Conservation (phyloP, 2,888 invertebrate genomes). For the Dasypogon diadema region DNA sequence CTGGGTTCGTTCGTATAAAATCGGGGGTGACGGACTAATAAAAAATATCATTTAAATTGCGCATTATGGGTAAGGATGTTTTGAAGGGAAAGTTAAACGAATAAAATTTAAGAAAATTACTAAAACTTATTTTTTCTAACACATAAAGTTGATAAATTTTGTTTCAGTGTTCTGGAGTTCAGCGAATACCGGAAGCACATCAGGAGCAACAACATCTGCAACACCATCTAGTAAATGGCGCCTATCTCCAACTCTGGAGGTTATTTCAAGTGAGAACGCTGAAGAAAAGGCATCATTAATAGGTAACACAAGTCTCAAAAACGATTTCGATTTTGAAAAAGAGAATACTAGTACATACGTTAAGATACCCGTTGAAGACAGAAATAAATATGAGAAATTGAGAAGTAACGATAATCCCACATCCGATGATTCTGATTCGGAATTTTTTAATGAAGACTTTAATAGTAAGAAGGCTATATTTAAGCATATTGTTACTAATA, state of each 20-base stretch:
- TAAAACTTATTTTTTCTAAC: slow-evolving; percentile 61
- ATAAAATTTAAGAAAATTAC: background rate
- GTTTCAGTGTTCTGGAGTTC: slow-evolving; percentile 54
- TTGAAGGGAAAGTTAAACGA: no score
- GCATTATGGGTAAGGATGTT: no score
- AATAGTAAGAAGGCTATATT: slow-evolving; percentile 65
- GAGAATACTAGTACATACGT: slow-evolving; percentile 70
- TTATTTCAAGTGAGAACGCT: slow-evolving; percentile 63
- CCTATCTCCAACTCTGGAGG: slow-evolving; percentile 67
- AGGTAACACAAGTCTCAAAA: slow-evolving; percentile 62
- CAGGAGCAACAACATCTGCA: slow-evolving; percentile 56
- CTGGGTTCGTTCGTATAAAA: no score
- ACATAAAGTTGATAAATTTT: slow-evolving; percentile 68
- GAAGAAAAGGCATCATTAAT: slow-evolving; percentile 66
- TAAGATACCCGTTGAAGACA: slow-evolving; percentile 76
- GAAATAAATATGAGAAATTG: slow-evolving; percentile 83
- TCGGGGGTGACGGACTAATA: no score
- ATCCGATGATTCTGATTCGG: slow-evolving; percentile 71
- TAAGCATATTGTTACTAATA: slow-evolving; percentile 69
- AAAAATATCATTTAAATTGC: no score
- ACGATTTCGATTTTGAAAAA: slow-evolving; percentile 58
- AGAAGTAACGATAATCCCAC: slow-evolving; percentile 73
- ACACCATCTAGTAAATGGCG: slow-evolving; percentile 67
- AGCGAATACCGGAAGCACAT: slow-evolving; percentile 11
- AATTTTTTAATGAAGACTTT: slow-evolving; percentile 66